Conservation (phyloP, 2,113 vertebrate species). For the Microtus oregoni region DNA sequence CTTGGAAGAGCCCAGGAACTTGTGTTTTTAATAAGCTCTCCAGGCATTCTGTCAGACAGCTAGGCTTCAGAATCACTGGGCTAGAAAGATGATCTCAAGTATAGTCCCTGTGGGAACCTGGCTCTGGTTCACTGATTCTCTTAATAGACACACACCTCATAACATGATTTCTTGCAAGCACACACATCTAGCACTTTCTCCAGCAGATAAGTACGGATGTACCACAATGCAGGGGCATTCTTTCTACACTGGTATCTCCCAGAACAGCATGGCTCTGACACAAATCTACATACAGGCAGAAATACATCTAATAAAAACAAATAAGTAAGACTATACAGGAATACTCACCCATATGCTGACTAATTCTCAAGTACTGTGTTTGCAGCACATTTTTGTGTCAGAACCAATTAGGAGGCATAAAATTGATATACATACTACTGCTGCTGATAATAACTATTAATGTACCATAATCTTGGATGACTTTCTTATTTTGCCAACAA, state of each 20-base stretch:
- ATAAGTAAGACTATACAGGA: not conserved
- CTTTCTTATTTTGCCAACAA: not conserved
- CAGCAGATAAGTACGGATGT: not conserved
- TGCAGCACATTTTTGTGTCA: not conserved
- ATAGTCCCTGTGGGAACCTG: not conserved
- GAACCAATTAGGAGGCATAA: not conserved
- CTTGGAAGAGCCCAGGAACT: slow-evolving; percentile 20
- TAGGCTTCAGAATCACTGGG: slow-evolving; percentile 51
- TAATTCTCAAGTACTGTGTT: not conserved
- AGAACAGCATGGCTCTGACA: not conserved
- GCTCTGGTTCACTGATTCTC: slow-evolving; percentile 43
- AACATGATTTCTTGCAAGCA: slow-evolving; percentile 47
- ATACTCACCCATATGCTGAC: not conserved
- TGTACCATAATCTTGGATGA: not conserved
- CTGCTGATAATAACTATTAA: not conserved
- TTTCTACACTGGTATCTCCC: not conserved
- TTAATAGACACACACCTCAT: slow-evolving; percentile 60
- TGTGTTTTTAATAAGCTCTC: slow-evolving; percentile 55
- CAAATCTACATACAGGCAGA: not conserved
- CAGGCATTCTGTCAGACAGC: slow-evolving; percentile 23
- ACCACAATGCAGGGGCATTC: not conserved
- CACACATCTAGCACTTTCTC: not conserved
- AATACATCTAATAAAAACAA: slow-evolving; percentile 16
- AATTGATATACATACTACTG: not conserved
- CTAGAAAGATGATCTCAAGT: slow-evolving; percentile 61